Evolutionary conservation across 2,797 vertebrate genomes (phyloP), one percentile per base, ranked within the genome.

Genomic region (Lepus oiostolus): DNA sequence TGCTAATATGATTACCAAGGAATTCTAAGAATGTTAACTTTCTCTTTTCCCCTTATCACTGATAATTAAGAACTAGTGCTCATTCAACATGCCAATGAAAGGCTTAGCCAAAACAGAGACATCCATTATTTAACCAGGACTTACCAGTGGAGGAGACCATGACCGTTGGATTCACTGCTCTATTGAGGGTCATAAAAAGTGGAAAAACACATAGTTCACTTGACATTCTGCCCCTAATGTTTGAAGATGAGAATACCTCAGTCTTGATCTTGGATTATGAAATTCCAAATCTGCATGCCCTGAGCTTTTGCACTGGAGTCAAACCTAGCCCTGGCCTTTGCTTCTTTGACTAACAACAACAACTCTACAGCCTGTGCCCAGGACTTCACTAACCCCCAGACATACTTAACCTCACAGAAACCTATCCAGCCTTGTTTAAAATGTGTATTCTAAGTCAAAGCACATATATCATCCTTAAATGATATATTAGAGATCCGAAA

Each of bases 381-480:
- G 17, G 24, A n/a, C 16, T 42, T 72, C 5, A 22, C 12, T 35
- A 91, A 26, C 22, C 26, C 38, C 63, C 65, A 91, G 28, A 67
- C 5, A 83, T 16, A 42, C 26, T n/a, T 77, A 58, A 38, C n/a
- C 26, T 94, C 47, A 67, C n/a, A 84, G 62, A 88, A 91, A 86
- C 91, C 58, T 93, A 83, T 80, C 63, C 38, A 93, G 38, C 38
- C 81, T 68, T 80, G 85, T 86, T 24, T 87, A 81, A 93, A 93
- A 75, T 72, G 26, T 13, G 12, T 83, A 81, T 72, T 90, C 84
- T 89, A 82, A 35, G 77, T 5, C 12, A 4, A 7, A 77, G 65
- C 14, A 68, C 19, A 58, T 62, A 72, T 74, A 74, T 54, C 7
- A 5, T 12, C 5, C 22, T 10, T 77, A 86, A 85, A 72, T 74